Evolutionary conservation across 2,888 invertebrate genomes (phyloP).

Genomic region (Cheilosia vernalis): DNA sequence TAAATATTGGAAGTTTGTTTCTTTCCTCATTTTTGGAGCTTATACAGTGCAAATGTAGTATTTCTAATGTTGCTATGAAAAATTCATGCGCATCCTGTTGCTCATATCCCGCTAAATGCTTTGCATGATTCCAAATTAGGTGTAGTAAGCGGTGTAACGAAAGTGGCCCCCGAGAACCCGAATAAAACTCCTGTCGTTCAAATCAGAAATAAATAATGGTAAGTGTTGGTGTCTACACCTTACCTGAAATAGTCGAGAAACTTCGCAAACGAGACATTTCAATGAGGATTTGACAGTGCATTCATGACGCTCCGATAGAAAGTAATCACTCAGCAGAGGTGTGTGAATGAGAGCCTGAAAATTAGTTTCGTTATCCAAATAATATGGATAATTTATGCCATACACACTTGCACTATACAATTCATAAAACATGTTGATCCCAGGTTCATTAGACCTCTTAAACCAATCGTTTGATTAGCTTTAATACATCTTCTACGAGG

Average conservation of each 20-base stretch:
- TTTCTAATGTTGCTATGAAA: conserved; percentile 97
- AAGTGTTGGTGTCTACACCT: conserved; percentile 73
- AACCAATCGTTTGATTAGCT: conserved; percentile 92
- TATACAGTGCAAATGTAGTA: conserved; percentile 93
- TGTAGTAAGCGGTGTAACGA: conserved; percentile 95
- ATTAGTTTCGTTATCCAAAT: not conserved
- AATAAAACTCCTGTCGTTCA: conserved; percentile 92
- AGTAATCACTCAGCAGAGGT: conserved; percentile 96
- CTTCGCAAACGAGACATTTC: conserved; percentile 97
- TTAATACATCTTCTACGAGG: conserved; percentile 91
- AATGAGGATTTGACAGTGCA: conserved; percentile 87
- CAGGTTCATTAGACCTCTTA: conserved; percentile 96
- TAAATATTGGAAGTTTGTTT: conserved; percentile 74
- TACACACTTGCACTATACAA: conserved; percentile 92
- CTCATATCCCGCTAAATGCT: conserved; percentile 96
- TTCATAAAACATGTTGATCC: conserved; percentile 99
- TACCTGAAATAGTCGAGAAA: conserved; percentile 97
- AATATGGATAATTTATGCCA: not conserved
- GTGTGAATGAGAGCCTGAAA: conserved; percentile 94
- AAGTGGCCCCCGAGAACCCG: conserved; percentile 93
- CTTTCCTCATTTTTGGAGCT: conserved; percentile 83
- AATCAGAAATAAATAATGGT: not conserved
- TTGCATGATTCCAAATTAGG: conserved; percentile 98
- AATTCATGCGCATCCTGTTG: conserved; percentile 99
- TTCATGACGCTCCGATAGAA: conserved; percentile 95